Base-by-base conservation (phyloP, 1,140 invertebrate species). In the Drosophila pachea region DNA sequence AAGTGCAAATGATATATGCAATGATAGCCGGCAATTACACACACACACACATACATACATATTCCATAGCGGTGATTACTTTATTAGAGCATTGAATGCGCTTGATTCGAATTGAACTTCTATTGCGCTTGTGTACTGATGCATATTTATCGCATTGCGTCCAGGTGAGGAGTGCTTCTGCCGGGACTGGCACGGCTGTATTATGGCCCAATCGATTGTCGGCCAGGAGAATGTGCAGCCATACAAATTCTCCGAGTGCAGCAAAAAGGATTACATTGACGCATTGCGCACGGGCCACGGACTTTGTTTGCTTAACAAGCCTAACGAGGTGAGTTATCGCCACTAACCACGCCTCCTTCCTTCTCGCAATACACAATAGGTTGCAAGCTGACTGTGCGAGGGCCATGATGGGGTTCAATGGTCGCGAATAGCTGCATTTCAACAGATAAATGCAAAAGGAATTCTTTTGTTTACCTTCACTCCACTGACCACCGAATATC, bases 151-250 rank as follows among this genome's bases (percentile, higher is more conserved):
- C 9, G 7, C 5, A 16, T 52, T 29, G 22, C 35, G 16, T 29
- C 12, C 22, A 89, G 89, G 88, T 22, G 92, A 92, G 65, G 94
- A 95, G 84, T 97, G 96, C 90, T 93, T 93, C 82, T 98, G 96
- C 90, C 92, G 94, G 42, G 96, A 97, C 90, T 97, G 96, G 96
- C 97, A 97, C 90, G 97, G 97, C 47, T 98, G 97, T 90, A 97
- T 98, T 86, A 98, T 98, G 97, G 94, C 95, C 40, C 95, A 96
- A 90, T 95, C 95, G 45, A 97, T 98, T 78, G 94, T 97, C 14
- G 96, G 96, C 33, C 90, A 94, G 77, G 95, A 97, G 88, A 96
- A 96, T 89, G 95, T 97, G 33, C 96, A 97, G 88, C 97, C 97
- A 1, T 97, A 97, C 91, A 97, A 96, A 90, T 97, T 97, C 90